A percentile compares a stretch with the other conserved stretches of the same genome.
Evolutionary conservation across 2,113 vertebrate species (phyloP).

Genomic region (Morone saxatilis): DNA sequence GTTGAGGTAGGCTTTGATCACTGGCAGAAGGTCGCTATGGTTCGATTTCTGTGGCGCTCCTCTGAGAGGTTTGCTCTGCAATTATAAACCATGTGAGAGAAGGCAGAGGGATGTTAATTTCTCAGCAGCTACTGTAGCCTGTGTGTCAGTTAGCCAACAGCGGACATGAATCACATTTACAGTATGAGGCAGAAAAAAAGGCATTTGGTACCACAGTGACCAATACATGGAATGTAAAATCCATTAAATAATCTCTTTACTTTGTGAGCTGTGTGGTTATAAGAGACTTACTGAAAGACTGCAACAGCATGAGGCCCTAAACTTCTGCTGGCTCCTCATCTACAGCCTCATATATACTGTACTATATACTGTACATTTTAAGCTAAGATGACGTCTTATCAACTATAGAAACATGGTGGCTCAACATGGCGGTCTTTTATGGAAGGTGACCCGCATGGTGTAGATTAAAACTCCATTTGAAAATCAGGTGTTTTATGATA

Average conservation of each 20-base stretch:
- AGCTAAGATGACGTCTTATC: too few relatives aligned
- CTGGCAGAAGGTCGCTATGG: conserved; percentile 78
- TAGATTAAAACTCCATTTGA: too few relatives aligned
- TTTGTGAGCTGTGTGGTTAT: conserved; percentile 21
- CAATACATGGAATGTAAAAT: conserved; percentile 34
- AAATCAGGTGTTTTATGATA: too few relatives aligned
- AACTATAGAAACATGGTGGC: too few relatives aligned
- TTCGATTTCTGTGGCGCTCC: conserved; percentile 75
- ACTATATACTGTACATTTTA: neutral
- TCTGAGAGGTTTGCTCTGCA: conserved; percentile 70
- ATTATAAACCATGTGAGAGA: conserved; percentile 67
- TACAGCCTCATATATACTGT: conserved; percentile 13
- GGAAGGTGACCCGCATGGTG: too few relatives aligned
- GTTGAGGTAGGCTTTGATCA: conserved; percentile 79
- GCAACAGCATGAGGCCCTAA: neutral
- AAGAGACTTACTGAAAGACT: conserved; percentile 19
- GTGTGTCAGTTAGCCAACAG: conserved; percentile 41
- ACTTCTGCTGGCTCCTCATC: neutral
- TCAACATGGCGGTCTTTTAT: too few relatives aligned
- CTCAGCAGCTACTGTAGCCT: conserved; percentile 48
- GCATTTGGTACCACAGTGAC: conserved; percentile 21
- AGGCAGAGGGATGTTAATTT: conserved; percentile 60
- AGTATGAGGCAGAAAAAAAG: conserved; percentile 29
- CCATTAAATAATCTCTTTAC: conserved; percentile 52
- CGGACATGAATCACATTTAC: conserved; percentile 37